Percentiles rank a stretch among this genome's conserved stretches.
phyloP scores from a whole-genome alignment of 2,113 vertebrate species.

The Gavialis gangeticus region DNA sequence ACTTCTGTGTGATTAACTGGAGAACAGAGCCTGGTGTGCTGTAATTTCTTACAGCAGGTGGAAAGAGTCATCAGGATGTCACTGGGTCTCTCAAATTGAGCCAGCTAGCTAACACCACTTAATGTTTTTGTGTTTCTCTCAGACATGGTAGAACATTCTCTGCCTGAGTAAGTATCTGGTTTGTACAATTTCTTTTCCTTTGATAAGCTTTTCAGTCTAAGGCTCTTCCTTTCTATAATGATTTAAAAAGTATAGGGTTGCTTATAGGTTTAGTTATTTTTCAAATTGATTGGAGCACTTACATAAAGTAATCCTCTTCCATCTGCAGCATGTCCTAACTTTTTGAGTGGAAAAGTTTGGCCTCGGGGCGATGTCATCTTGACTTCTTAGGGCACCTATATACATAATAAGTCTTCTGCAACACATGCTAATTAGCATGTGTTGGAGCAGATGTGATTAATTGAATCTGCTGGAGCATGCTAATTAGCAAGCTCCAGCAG shows the following conservation, averaged over 20 bases:
- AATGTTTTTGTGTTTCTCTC: background rate
- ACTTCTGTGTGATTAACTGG: background rate
- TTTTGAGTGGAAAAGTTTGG: background rate
- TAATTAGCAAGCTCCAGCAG: too few relatives aligned
- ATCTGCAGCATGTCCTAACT: background rate
- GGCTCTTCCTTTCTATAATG: fast-evolving
- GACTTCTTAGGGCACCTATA: too few relatives aligned
- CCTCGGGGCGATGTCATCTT: too few relatives aligned
- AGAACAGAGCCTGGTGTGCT: background rate
- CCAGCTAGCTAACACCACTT: background rate
- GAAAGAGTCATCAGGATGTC: background rate
- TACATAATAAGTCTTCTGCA: too few relatives aligned
- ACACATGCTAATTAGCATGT: too few relatives aligned
- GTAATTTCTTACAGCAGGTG: background rate
- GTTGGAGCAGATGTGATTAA: too few relatives aligned
- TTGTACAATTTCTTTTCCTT: background rate
- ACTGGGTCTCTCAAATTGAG: background rate
- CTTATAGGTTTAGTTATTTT: background rate
- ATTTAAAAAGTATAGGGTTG: background rate
- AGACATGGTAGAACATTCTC: background rate
- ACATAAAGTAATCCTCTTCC: background rate
- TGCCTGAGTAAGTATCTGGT: background rate
- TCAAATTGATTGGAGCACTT: background rate
- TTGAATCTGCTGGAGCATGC: too few relatives aligned
- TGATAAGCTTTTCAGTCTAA: background rate